Percentiles rank a stretch among this genome's conserved stretches.
Conservation (phyloP, 1,140 invertebrate species). For the Belonocnema kinseyi region DNA sequence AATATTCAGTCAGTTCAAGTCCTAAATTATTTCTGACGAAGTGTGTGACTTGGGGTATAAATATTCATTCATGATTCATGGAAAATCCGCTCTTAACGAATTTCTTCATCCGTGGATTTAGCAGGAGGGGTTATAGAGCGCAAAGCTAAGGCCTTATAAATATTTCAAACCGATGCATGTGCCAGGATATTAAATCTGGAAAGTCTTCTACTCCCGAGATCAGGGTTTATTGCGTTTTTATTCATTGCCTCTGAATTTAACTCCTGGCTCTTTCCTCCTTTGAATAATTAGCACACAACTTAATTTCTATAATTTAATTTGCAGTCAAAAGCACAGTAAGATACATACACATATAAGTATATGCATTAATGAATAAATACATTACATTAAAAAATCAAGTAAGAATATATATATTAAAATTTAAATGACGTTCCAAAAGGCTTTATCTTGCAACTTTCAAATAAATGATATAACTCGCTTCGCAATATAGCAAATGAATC, state of each 20-base stretch:
- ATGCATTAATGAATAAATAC: not conserved
- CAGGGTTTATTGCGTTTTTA: slow-evolving; percentile 10
- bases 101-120: slow-evolving; percentile 13
- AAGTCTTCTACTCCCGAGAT: not conserved
- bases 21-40: not conserved
- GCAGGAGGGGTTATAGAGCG: not conserved
- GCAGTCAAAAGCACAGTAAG: not conserved
- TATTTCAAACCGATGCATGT: slow-evolving; percentile 29
- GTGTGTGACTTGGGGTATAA: not conserved
- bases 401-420: not conserved
- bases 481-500: no score
- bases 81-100: slow-evolving; percentile 22
- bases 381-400: no score
- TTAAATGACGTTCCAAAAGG: no score
- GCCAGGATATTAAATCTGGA: slow-evolving; percentile 28
- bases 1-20: not conserved
- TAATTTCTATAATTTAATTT: slow-evolving; percentile 1
- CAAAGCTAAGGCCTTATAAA: slow-evolving; percentile 21
- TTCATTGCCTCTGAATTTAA: slow-evolving; percentile 8
- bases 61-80: slow-evolving; percentile 19
- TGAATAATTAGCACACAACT: slow-evolving; percentile 13
- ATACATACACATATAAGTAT: not conserved
- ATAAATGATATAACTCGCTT: no score
- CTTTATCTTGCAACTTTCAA: no score
- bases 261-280: not conserved